Conservation (phyloP, 37 sponge, comb jelly and placozoan species). For the Cliona cf. orientalis region DNA sequence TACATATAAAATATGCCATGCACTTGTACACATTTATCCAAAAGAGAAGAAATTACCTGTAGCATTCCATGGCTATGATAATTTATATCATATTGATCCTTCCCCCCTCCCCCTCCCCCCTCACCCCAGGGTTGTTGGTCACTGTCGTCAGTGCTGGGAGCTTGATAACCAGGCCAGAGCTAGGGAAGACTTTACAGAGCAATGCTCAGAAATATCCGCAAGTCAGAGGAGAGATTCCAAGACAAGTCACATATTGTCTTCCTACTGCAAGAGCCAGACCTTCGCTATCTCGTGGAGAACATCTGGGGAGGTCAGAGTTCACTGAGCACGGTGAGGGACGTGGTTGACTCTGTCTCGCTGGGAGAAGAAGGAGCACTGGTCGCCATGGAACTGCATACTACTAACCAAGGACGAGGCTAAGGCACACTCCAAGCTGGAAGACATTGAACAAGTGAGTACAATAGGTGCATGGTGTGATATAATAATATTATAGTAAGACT, state of each 20-base stretch:
- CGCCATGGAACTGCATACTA: slow-evolving; percentile 93
- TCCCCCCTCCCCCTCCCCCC: neutral
- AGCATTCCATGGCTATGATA: no score
- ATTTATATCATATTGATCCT: no score
- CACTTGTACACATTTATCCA: no score
- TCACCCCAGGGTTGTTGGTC: slow-evolving; percentile 49
- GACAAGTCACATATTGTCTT: slow-evolving; percentile 80
- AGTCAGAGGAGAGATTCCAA: slow-evolving; percentile 64
- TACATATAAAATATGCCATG: no score
- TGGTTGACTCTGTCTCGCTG: slow-evolving; percentile 71
- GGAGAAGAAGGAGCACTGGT: slow-evolving; percentile 81
- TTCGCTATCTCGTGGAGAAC: slow-evolving; percentile 88
- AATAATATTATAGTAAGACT: no score
- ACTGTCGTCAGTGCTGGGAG: slow-evolving; percentile 70
- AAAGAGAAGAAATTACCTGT: no score
- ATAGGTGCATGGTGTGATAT: no score
- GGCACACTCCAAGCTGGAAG: slow-evolving; percentile 65
- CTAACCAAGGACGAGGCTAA: slow-evolving; percentile 83
- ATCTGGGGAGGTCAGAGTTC: slow-evolving; percentile 93
- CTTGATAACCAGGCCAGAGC: slow-evolving; percentile 84
- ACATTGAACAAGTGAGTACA: slow-evolving; percentile 55
- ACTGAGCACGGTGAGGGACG: slow-evolving; percentile 74
- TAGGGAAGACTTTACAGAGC: slow-evolving; percentile 84
- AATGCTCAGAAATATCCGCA: slow-evolving; percentile 67
- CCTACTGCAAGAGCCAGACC: slow-evolving; percentile 86